These are phyloP conservation scores for Blastomussa wellsi DNA, from an alignment of 92 coral and sea anemone species.

Conservation along the genomic window DNA sequence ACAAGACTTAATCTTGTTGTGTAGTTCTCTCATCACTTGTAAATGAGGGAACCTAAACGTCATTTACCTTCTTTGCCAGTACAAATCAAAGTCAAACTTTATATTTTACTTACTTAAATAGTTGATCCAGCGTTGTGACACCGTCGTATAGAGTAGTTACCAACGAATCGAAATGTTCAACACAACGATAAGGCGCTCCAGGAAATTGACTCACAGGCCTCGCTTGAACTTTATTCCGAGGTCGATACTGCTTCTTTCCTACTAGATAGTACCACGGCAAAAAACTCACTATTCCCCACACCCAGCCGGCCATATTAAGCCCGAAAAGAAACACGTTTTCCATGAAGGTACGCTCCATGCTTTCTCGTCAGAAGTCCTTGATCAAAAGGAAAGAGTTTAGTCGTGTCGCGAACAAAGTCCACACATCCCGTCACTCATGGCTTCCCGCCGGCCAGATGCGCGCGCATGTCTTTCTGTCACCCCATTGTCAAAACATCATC, in stretches of 20 bases:
- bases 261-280: conserved; percentile 90
- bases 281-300: conserved; percentile 93
- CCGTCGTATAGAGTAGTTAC: conserved; percentile 83
- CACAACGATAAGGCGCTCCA: conserved; percentile 86
- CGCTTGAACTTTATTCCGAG: conserved; percentile 79
- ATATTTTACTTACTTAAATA: conserved; percentile 75
- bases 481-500: not conserved
- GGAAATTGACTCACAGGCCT: conserved; percentile 79
- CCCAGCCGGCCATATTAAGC: conserved; percentile 88
- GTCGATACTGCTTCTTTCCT: conserved; percentile 78
- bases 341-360: conserved; percentile 84
- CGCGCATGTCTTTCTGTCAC: conserved; percentile 46
- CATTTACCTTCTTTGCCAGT: not conserved
- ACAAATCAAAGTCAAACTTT: not conserved
- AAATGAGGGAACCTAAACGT: not conserved
- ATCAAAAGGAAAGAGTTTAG: not conserved
- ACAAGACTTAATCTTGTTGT: too few relatives aligned
- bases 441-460: conserved; percentile 55
- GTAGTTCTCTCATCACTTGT: not conserved
- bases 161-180: conserved; percentile 85
- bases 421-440: conserved; percentile 42
- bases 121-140: conserved; percentile 91
- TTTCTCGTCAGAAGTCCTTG: not conserved
- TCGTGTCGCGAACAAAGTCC: conserved; percentile 68
- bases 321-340: conserved; percentile 89